Conservation (phyloP, 1,140 invertebrate species). For the Trinorchestia longiramus region DNA sequence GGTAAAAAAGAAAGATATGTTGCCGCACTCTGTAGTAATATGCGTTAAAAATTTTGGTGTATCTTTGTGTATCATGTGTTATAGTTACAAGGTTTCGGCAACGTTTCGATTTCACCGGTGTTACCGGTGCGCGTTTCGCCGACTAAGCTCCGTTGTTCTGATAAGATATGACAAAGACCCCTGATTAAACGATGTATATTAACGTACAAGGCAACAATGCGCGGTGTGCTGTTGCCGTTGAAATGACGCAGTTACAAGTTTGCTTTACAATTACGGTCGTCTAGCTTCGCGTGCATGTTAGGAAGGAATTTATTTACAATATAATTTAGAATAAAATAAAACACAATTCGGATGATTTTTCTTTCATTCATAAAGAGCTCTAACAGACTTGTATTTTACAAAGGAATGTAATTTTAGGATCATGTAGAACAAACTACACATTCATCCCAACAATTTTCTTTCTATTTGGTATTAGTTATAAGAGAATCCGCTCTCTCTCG, state of each 20-base stretch:
- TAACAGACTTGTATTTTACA: no score
- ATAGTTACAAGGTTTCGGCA: not conserved
- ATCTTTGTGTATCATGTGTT: not conserved
- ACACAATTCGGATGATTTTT: no score
- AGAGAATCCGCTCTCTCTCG: no score
- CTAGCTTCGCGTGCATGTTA: not conserved
- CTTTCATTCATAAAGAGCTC: no score
- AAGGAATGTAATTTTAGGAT: not conserved
- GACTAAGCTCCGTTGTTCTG: not conserved
- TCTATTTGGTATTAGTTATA: no score
- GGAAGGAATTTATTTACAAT: no score
- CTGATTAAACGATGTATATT: not conserved
- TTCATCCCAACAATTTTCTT: no score
- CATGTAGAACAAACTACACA: no score
- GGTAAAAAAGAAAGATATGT: not conserved
- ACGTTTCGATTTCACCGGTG: not conserved
- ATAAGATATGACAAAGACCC: not conserved
- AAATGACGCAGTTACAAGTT: not conserved
- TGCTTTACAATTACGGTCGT: not conserved
- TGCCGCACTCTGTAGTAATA: not conserved
- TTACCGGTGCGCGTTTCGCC: not conserved
- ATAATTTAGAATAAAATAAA: no score
- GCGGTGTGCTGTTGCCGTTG: no score
- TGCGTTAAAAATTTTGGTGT: not conserved
- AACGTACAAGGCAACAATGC: not conserved